phyloP scores from a whole-genome alignment of 2,888 invertebrate species.

The Tachina fera region DNA sequence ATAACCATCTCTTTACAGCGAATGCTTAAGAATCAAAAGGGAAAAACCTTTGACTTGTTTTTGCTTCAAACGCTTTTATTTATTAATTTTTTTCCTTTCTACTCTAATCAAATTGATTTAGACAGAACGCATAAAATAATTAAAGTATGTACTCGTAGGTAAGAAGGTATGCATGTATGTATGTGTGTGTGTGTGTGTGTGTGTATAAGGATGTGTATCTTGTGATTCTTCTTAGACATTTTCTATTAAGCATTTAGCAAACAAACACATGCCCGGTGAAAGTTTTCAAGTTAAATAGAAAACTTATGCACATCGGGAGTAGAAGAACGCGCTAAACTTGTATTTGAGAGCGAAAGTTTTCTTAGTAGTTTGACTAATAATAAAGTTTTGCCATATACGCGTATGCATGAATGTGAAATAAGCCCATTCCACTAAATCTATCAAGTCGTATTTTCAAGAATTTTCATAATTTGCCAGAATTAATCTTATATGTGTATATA shows the following conservation, averaged over 20 bases:
- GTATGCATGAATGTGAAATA: slow-evolving; percentile 16
- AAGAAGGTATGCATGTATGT: no score
- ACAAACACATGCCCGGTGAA: slow-evolving; percentile 48
- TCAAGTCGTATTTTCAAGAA: background rate
- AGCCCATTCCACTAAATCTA: background rate
- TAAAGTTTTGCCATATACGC: slow-evolving; percentile 36
- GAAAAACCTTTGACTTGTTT: slow-evolving; percentile 38
- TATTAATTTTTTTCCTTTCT: background rate
- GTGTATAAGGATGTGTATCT: background rate
- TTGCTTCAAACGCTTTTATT: slow-evolving; percentile 54
- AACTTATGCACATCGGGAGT: slow-evolving; percentile 6
- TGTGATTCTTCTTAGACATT: slow-evolving; percentile 19
- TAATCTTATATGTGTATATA: background rate
- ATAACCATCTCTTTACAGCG: background rate
- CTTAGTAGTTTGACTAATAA: slow-evolving; percentile 51
- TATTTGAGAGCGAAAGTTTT: slow-evolving; percentile 44
- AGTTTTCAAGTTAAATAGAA: slow-evolving; percentile 52
- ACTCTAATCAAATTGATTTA: slow-evolving; percentile 62
- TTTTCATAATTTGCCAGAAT: slow-evolving; percentile 6
- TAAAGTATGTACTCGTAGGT: slow-evolving; percentile 38
- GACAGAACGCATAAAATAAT: slow-evolving; percentile 64
- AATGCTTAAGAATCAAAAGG: slow-evolving; percentile 21
- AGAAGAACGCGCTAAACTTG: slow-evolving; percentile 59
- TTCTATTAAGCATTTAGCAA: slow-evolving; percentile 46
- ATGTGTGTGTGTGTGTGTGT: no score